phyloP scores from a whole-genome alignment of 2,797 vertebrate species.

The Setipinna tenuifilis region DNA sequence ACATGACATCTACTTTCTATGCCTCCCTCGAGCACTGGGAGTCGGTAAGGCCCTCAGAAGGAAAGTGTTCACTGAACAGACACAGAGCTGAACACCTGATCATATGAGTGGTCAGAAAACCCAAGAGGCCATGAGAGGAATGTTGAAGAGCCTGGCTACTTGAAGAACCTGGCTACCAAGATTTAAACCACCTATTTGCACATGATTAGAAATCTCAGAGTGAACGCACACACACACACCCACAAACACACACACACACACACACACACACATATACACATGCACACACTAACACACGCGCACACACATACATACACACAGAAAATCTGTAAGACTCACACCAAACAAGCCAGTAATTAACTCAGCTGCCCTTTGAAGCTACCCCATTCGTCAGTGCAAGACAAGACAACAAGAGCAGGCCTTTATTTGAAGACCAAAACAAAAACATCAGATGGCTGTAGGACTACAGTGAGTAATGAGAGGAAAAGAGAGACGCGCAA shows the following conservation, averaged over 20 bases:
- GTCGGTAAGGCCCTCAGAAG: too few relatives aligned
- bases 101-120: too few relatives aligned
- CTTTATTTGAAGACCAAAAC: conserved; percentile 2
- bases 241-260: neutral
- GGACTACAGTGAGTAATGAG: conserved; percentile 19
- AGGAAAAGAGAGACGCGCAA: neutral
- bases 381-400: neutral
- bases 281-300: neutral
- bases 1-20: neutral
- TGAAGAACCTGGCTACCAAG: too few relatives aligned
- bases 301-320: neutral
- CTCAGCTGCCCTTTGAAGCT: conserved; percentile 50
- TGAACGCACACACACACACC: neutral
- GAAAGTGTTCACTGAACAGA: too few relatives aligned
- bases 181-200: too few relatives aligned
- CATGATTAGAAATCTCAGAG: too few relatives aligned
- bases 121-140: too few relatives aligned
- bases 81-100: too few relatives aligned
- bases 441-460: neutral
- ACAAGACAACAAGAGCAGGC: conserved; percentile 25
- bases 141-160: too few relatives aligned
- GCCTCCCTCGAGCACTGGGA: too few relatives aligned
- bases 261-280: neutral
- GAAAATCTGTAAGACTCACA: conserved; percentile 25
- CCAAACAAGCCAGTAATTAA: conserved; percentile 53